Evolutionary conservation across 2,888 invertebrate genomes (phyloP).

Genomic region (Aleiodes leptofemur): DNA sequence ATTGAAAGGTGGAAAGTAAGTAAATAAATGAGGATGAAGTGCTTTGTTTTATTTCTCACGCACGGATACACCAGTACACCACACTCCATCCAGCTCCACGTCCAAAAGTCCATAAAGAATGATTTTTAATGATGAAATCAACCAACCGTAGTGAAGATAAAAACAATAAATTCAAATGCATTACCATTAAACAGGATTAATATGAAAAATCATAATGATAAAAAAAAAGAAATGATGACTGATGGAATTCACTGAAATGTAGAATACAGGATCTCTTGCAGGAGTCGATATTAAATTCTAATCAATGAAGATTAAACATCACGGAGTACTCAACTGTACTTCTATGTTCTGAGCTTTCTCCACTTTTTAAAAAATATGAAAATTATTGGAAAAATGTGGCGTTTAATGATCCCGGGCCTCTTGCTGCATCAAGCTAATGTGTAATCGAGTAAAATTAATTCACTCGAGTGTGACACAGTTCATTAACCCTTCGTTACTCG

Average conservation of each 20-base stretch:
- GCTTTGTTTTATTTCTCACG: conserved; percentile 64
- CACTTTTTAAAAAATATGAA: conserved; percentile 52
- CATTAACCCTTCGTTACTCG: conserved; percentile 1
- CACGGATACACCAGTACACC: conserved; percentile 68
- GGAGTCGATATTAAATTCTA: conserved; percentile 24
- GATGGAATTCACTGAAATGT: conserved; percentile 54
- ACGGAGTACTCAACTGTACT: conserved; percentile 17
- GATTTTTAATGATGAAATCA: conserved; percentile 39
- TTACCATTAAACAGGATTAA: conserved; percentile 7
- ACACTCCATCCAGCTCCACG: conserved; percentile 75
- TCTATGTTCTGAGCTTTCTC: conserved; percentile 59
- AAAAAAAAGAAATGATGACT: conserved; percentile 54
- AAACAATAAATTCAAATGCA: conserved; percentile 45
- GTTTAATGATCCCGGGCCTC: conserved; percentile 39
- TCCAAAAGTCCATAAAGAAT: conserved; percentile 67
- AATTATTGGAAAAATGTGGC: conserved; percentile 40
- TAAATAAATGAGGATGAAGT: conserved; percentile 48
- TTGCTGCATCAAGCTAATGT: conserved; percentile 36
- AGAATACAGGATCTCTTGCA: conserved; percentile 52
- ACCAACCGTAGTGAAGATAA: conserved; percentile 44
- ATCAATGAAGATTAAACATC: conserved; percentile 1
- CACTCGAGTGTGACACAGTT: conserved; percentile 5
- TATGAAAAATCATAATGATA: conserved; percentile 39
- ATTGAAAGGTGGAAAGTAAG: conserved; percentile 27
- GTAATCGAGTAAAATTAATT: conserved; percentile 16